Evolutionary conservation across 2,113 vertebrate genomes (phyloP).

Genomic region (Antechinus stuartii): DNA sequence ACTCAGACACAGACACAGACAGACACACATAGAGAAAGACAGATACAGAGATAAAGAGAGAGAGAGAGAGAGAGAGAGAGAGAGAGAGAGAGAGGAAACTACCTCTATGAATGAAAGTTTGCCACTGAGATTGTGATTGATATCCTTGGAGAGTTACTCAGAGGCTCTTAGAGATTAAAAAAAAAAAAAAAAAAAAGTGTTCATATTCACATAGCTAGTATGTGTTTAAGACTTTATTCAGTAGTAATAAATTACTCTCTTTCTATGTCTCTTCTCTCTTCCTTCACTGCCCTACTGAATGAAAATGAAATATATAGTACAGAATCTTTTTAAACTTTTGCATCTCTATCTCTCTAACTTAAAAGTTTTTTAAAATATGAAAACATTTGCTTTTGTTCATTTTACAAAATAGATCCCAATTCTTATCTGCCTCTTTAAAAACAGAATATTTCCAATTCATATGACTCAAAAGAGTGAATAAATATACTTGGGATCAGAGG

Average conservation of each 20-base stretch:
- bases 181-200: too few relatives aligned
- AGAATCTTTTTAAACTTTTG: neutral
- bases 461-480: neutral
- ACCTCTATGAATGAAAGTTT: too few relatives aligned
- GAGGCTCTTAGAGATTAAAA: too few relatives aligned
- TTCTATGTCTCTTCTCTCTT: neutral
- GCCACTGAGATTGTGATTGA: too few relatives aligned
- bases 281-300: neutral
- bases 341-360: neutral
- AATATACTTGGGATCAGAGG: neutral
- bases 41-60: too few relatives aligned
- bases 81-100: too few relatives aligned
- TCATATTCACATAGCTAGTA: neutral
- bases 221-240: neutral
- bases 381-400: neutral
- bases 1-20: too few relatives aligned
- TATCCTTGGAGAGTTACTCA: too few relatives aligned
- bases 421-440: neutral
- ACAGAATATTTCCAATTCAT: neutral
- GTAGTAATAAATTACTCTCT: neutral
- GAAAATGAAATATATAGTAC: neutral
- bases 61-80: too few relatives aligned
- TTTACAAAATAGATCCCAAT: neutral
- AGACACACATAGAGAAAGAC: too few relatives aligned
- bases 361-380: neutral